Evolutionary conservation across 30 jellyfish, hydroid and myxozoan genomes (phyloP).

Genomic region (Nemopilema nomurai): DNA sequence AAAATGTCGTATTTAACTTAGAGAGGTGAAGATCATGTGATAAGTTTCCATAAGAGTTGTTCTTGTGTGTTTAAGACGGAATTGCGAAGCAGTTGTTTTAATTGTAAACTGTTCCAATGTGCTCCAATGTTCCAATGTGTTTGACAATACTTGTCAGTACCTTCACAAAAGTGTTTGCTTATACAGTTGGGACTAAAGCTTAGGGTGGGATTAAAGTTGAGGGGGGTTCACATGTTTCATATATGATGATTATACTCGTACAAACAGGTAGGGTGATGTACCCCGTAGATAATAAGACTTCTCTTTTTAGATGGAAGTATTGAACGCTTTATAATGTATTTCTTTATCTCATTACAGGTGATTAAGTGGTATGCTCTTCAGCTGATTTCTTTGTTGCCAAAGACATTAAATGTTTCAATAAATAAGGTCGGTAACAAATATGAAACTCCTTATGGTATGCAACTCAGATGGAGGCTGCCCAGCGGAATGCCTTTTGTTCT

Average conservation of each 20-base stretch:
- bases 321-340: background rate
- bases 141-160: too few species aligned
- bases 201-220: too few species aligned
- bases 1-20: background rate
- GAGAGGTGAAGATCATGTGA: background rate
- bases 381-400: conserved; percentile 75
- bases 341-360: conserved; percentile 45
- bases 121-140: too few species aligned
- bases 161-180: too few species aligned
- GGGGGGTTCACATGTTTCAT: too few species aligned
- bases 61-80: too few species aligned
- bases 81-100: too few species aligned
- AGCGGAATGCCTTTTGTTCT: conserved; percentile 89
- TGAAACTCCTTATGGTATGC: conserved; percentile 93
- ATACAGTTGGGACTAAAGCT: too few species aligned
- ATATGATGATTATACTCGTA: too few species aligned
- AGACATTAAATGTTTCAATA: conserved; percentile 49
- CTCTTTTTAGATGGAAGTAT: background rate
- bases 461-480: conserved; percentile 85
- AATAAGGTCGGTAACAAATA: conserved; percentile 51
- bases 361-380: conserved; percentile 89
- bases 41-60: too few species aligned
- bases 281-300: background rate
- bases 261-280: too few species aligned
- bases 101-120: too few species aligned